A percentile compares a stretch with the other conserved stretches of the same genome.
phyloP scores from a whole-genome alignment of 2,113 vertebrate species.

The Grus americana region DNA sequence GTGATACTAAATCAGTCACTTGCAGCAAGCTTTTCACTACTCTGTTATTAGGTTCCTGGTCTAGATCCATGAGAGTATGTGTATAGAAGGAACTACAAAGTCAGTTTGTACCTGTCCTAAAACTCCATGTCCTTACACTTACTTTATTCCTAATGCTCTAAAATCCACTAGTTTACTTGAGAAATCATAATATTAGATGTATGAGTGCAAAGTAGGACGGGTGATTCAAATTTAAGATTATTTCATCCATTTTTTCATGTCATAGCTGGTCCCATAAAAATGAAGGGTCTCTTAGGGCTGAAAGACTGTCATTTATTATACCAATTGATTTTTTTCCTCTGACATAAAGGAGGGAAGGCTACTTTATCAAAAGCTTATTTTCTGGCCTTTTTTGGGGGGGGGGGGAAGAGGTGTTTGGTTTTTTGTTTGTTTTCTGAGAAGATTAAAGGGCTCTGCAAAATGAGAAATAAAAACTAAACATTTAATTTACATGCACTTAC shows the following conservation, averaged over 20 bases:
- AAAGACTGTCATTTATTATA: background rate
- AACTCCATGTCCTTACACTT: background rate
- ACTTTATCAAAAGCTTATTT: background rate
- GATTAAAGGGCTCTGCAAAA: background rate
- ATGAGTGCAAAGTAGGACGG: background rate
- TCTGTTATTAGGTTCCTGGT: background rate
- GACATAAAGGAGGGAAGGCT: background rate
- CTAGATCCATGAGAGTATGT: background rate
- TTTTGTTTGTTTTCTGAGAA: background rate
- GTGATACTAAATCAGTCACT: background rate
- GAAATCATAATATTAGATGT: background rate
- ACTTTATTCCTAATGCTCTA: background rate
- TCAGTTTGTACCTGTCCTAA: background rate
- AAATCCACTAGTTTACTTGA: background rate
- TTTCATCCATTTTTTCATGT: background rate
- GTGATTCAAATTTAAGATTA: background rate
- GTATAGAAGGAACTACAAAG: background rate
- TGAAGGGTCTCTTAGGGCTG: fast-evolving
- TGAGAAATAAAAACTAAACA: background rate
- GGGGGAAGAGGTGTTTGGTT: too few relatives aligned
- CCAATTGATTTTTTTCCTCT: background rate
- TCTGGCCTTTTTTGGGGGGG: background rate
- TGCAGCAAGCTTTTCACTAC: background rate
- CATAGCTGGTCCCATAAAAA: background rate
- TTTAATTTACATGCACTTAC: background rate